phyloP scores from a whole-genome alignment of 2,797 vertebrate species.

The Coreius guichenoti region DNA sequence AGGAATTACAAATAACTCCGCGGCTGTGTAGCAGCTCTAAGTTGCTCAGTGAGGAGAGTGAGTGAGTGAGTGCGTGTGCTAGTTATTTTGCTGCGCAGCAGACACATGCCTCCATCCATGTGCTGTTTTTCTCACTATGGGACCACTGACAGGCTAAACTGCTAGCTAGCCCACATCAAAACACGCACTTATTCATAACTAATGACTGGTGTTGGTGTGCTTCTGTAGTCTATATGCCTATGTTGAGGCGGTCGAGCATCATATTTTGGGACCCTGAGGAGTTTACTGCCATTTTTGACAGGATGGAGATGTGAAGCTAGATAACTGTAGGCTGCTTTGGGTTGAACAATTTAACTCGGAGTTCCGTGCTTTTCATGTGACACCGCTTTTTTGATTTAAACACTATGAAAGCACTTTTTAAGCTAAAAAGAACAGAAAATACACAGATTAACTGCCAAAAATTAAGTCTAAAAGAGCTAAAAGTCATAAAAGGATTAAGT shows the following conservation, averaged over 20 bases:
- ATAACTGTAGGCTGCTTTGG: slow-evolving; percentile 21
- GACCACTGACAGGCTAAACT: slow-evolving; percentile 51
- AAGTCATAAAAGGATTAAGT: background rate
- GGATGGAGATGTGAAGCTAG: slow-evolving; percentile 45
- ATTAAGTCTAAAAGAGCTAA: background rate
- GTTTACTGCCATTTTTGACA: slow-evolving; percentile 40
- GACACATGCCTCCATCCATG: slow-evolving; percentile 65
- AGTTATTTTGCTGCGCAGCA: slow-evolving; percentile 61
- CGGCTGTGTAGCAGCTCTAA: slow-evolving; percentile 2
- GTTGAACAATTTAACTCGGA: background rate
- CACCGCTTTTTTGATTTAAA: background rate
- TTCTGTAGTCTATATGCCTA: background rate
- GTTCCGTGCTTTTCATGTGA: background rate
- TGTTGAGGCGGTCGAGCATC: background rate
- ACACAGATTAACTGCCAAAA: background rate
- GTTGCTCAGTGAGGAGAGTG: slow-evolving; percentile 25
- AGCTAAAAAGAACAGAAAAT: background rate
- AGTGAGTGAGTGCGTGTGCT: slow-evolving; percentile 8
- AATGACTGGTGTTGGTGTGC: background rate
- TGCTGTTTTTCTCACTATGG: slow-evolving; percentile 60
- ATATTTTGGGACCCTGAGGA: background rate
- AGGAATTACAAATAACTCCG: slow-evolving; percentile 16
- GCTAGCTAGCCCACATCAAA: slow-evolving; percentile 48
- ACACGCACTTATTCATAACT: background rate
- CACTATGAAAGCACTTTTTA: background rate